Percentiles rank a stretch among this genome's conserved stretches.
phyloP scores from a whole-genome alignment of 2,888 invertebrate genomes.

The Trichogramma evanescens region DNA sequence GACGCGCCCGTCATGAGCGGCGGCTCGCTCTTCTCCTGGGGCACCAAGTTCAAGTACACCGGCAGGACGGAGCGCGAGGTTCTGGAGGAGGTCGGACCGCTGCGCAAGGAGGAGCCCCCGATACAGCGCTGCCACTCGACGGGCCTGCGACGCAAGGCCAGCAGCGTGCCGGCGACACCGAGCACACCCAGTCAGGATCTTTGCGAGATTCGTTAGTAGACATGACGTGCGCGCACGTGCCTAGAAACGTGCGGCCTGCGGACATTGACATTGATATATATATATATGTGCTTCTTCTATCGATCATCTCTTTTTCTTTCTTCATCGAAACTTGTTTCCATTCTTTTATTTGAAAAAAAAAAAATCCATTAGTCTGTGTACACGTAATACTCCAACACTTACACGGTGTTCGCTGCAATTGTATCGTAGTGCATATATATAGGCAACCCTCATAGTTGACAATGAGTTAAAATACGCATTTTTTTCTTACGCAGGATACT shows the following conservation, averaged over 20 bases:
- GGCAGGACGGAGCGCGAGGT: conserved; percentile 90
- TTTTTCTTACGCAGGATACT: conserved; percentile 58
- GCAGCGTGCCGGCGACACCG: conserved; percentile 81
- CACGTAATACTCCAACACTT: background rate
- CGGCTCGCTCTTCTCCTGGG: conserved; percentile 88
- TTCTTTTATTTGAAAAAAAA: background rate
- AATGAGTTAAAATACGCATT: background rate
- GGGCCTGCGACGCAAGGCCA: conserved; percentile 66
- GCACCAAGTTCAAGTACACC: conserved; percentile 88
- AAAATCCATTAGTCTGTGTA: background rate
- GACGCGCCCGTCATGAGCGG: conserved; percentile 84
- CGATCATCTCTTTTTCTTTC: background rate
- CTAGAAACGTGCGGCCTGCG: background rate
- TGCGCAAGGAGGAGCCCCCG: conserved; percentile 52
- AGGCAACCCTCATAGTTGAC: background rate
- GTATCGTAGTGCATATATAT: background rate
- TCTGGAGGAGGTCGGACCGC: conserved; percentile 66
- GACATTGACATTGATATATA: background rate
- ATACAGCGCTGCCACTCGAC: conserved; percentile 58
- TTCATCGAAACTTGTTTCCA: background rate
- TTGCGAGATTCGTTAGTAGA: conserved; percentile 52
- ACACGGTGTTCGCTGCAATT: background rate
- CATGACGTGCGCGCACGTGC: background rate
- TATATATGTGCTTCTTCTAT: background rate
- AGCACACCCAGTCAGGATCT: conserved; percentile 70